These are phyloP conservation scores for Coremacera marginata DNA, from an alignment of 2,888 invertebrate genomes.

Conservation along the genomic window DNA sequence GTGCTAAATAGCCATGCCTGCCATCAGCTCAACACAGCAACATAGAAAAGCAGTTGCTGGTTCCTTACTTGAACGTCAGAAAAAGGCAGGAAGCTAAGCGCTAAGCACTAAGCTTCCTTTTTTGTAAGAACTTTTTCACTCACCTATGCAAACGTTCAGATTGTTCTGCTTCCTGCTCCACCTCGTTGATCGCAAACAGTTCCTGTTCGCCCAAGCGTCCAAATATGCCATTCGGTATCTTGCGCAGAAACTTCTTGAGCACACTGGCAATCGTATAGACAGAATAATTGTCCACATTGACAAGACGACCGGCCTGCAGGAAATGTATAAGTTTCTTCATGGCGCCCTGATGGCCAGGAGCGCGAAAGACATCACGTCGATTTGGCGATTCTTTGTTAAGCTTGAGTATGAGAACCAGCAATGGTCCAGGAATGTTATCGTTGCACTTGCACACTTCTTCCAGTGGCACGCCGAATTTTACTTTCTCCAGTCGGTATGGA, in stretches of 20 bases:
- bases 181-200: slow-evolving; percentile 88
- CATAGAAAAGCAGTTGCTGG: slow-evolving; percentile 4
- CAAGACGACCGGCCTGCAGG: slow-evolving; percentile 87
- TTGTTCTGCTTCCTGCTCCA: slow-evolving; percentile 85
- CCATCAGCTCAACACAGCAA: neutral
- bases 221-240: slow-evolving; percentile 97
- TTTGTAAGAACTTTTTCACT: too few species aligned
- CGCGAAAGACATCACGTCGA: slow-evolving; percentile 93
- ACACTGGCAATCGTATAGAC: slow-evolving; percentile 99
- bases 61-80: neutral
- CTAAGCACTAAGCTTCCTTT: too few species aligned
- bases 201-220: slow-evolving; percentile 91
- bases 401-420: slow-evolving; percentile 91
- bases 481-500: slow-evolving; percentile 88
- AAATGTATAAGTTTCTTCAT: slow-evolving; percentile 95
- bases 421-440: slow-evolving; percentile 93
- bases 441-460: slow-evolving; percentile 95
- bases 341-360: slow-evolving; percentile 94
- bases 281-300: slow-evolving; percentile 94
- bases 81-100: neutral
- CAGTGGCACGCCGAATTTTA: slow-evolving; percentile 92
- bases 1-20: neutral
- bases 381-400: slow-evolving; percentile 94
- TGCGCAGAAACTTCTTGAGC: slow-evolving; percentile 95
- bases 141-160: slow-evolving; percentile 93